phyloP scores from a whole-genome alignment of 2,797 vertebrate genomes.

The Neosilurus hyrtlii region DNA sequence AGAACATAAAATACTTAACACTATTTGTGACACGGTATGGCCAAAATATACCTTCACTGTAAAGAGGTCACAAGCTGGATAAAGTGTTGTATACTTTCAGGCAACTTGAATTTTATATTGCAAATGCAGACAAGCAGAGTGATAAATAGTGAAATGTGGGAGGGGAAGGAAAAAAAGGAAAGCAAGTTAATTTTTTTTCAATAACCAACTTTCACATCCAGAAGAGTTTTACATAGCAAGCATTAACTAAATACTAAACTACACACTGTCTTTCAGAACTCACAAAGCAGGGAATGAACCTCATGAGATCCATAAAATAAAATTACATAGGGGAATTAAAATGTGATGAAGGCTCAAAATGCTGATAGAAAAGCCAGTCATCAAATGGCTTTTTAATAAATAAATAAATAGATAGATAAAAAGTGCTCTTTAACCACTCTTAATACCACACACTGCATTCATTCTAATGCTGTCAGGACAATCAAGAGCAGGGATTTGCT shows the following conservation, averaged over 20 bases:
- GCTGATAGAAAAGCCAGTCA: neutral
- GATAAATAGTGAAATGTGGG: too few species aligned
- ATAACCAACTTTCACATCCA: neutral
- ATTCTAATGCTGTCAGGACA: too few species aligned
- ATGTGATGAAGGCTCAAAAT: neutral
- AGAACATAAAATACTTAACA: too few species aligned
- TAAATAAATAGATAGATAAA: too few species aligned
- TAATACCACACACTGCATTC: neutral
- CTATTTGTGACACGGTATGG: too few species aligned
- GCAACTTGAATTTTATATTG: too few species aligned
- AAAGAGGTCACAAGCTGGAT: too few species aligned
- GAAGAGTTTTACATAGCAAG: neutral
- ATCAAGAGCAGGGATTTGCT: conserved; percentile 3
- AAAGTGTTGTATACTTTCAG: too few species aligned
- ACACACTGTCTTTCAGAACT: too few species aligned
- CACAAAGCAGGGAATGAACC: neutral
- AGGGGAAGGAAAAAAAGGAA: neutral
- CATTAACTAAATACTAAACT: neutral
- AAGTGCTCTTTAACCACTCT: neutral
- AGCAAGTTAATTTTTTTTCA: too few species aligned
- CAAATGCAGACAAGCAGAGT: too few species aligned
- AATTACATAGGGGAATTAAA: neutral
- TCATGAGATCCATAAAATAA: neutral
- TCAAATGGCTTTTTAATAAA: neutral
- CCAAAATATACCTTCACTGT: too few species aligned